Evolutionary conservation across 2,113 vertebrate genomes (phyloP), one percentile per base, ranked within the genome.

Genomic region (Muscicapa adusta): DNA sequence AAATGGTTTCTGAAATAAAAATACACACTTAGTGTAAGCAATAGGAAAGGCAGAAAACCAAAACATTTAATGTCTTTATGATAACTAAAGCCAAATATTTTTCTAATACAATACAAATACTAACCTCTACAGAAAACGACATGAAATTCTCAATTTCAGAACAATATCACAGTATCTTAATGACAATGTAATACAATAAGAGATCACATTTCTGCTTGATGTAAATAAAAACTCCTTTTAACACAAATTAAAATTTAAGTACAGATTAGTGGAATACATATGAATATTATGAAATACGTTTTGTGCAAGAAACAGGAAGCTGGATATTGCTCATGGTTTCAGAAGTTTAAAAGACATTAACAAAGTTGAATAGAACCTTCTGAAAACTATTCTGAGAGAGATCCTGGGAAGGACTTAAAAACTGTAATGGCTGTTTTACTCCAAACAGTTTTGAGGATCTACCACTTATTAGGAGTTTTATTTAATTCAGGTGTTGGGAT

Each of bases 1-100:
- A 99, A 78, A 91, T 99, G 98, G 26, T 97, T 98, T 85, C 99
- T 99, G 91, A 54, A 95, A 96, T 14, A 89, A 34, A 97, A 96
- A 82, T 7, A 43, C 23, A 75, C 6, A 51, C 31, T 71, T 45
- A 51, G 24, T 14, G 14, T 77, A 85, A 94, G 79, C 53, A 86
- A 72, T 0, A 73, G 63, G 31, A 88, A 95, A 96, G 58, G 15
- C 24, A 47, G 11, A 17, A 67, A 57, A 7, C 25, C 9, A 58
- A 76, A 89, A 66, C 14, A 70, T 62, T 79, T 50, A 20, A 84
- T 58, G 14, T 62, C 25, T 51, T 72, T 25, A 45, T 25, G 12
- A 42, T 31, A 92, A 91, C 8, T 42, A 26, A 74, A 82, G 24
- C 19, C 4, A 25, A 88, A 9, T 38, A 75, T 31, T 93, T 77